A percentile compares a stretch with the other conserved stretches of the same genome.
Evolutionary conservation across 1,140 invertebrate genomes (phyloP).

Genomic region (Pseudomyrmex concolor): DNA sequence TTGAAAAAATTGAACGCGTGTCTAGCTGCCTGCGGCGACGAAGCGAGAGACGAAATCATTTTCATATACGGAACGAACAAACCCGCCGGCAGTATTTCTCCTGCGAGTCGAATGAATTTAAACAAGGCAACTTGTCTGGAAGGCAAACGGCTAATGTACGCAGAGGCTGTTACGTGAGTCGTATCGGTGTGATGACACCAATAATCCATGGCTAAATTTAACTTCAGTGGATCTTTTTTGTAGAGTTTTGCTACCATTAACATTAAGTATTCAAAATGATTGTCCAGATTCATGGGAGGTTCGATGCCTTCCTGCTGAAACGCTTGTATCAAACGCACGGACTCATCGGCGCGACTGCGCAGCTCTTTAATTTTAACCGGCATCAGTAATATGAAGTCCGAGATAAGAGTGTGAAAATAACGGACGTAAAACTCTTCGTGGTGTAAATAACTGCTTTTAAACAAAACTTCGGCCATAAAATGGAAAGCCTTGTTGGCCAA

Average conservation of each 20-base stretch:
- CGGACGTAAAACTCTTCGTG: conserved; percentile 94
- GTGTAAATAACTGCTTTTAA: conserved; percentile 89
- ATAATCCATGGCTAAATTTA: conserved; percentile 92
- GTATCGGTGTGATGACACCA: conserved; percentile 88
- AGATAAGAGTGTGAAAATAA: conserved; percentile 93
- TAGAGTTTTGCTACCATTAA: conserved; percentile 92
- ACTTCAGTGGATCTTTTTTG: conserved; percentile 89
- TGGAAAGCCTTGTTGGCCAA: conserved; percentile 93
- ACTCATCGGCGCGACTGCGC: conserved; percentile 94
- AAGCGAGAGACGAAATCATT: conserved; percentile 93
- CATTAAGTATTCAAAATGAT: conserved; percentile 94
- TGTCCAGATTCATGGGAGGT: conserved; percentile 90
- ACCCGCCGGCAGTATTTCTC: conserved; percentile 93
- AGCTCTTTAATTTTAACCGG: conserved; percentile 95
- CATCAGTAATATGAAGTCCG: conserved; percentile 97
- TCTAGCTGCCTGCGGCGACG: conserved; percentile 89
- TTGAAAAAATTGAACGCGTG: conserved; percentile 95
- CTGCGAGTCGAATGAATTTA: conserved; percentile 95
- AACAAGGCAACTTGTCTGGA: conserved; percentile 92
- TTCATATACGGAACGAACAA: conserved; percentile 95
- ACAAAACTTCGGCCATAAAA: conserved; percentile 90
- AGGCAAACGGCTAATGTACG: conserved; percentile 80
- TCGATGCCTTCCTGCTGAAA: conserved; percentile 93
- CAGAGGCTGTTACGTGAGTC: conserved; percentile 76
- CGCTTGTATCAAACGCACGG: conserved; percentile 92